Evolutionary conservation across 2,113 vertebrate genomes (phyloP), one percentile per base, ranked within the genome.

Genomic region (Rissa tridactyla): DNA sequence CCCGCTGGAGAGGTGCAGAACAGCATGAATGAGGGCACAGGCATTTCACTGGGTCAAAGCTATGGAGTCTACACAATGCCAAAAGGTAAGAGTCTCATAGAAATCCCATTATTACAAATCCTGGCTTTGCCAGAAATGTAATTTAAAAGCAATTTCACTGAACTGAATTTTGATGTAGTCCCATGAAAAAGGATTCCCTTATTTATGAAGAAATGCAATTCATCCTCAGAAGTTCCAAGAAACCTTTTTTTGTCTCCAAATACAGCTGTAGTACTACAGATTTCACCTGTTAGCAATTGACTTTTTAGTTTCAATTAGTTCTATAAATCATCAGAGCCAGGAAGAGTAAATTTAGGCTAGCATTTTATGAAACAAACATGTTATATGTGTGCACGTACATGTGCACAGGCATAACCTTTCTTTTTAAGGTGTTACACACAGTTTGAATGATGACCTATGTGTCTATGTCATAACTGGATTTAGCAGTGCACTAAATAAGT

Each of bases 381-480:
- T 38, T 38, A 2, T 1, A 21, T 3, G 15, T 13, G 15, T 29
- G 15, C 5, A 1, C 15, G 10, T 42, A 64, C 29, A 55, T 14
- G 27, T 3, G n/a, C 42, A 57, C 11, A 51, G 23, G 32, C 68
- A 52, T 9, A 9, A 38, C 20, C 27, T 78, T 40, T 62, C 76
- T 78, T 78, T 93, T 79, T 27, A 62, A 65, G 16, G 38, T 54
- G 51, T 51, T 54, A 58, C 5, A 26, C 5, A 58, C 30, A 21
- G 30, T 51, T 54, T 46, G 38, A 88, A 70, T 29, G 34, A 54
- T 25, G 36, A 70, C 25, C 58, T 90, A 20, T 20, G 46, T 77
- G 58, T 32, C 62, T 30, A 22, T 15, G 72, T 58, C 84, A 40
- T 10, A 94, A 54, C 57, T 8, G 8, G 58, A 90, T 91, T 79